Evolutionary conservation across 2,797 vertebrate species (phyloP).

Genomic region (Sebastes taczanowskii): DNA sequence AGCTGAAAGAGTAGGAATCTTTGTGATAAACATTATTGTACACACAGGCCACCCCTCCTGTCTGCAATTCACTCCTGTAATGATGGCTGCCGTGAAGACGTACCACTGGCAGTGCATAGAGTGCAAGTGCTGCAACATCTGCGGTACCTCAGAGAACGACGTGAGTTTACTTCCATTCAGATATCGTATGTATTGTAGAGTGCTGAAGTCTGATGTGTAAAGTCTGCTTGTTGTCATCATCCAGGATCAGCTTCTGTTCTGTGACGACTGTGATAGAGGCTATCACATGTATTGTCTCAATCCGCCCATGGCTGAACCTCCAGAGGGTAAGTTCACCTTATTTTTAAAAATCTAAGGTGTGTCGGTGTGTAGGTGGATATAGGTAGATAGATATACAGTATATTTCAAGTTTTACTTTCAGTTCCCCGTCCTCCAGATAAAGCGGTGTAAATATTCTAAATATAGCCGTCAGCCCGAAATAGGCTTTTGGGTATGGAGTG

Average conservation of each 20-base stretch:
- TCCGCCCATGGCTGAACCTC: constrained; percentile 93
- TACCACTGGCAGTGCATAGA: constrained; percentile 98
- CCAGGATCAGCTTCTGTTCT: constrained; percentile 89
- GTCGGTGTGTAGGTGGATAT: too few species aligned
- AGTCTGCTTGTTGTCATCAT: background rate
- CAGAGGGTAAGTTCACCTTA: constrained; percentile 86
- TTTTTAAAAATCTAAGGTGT: background rate
- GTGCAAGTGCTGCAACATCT: constrained; percentile 98
- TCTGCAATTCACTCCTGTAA: constrained; percentile 95
- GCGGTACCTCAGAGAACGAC: constrained; percentile 95
- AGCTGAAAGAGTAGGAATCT: background rate
- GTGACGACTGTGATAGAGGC: constrained; percentile 94
- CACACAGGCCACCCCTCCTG: constrained; percentile 91
- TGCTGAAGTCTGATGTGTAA: background rate
- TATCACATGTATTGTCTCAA: constrained; percentile 98
- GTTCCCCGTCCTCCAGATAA: too few species aligned
- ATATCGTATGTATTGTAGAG: background rate
- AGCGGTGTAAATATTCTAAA: too few species aligned
- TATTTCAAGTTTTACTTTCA: too few species aligned
- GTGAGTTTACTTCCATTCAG: constrained; percentile 75
- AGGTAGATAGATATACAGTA: too few species aligned
- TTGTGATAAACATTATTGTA: background rate
- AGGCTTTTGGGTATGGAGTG: too few species aligned
- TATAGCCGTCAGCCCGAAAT: too few species aligned
- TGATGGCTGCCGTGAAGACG: constrained; percentile 97